Conservation (phyloP, 2,113 vertebrate species). For the Eonycteris spelaea region DNA sequence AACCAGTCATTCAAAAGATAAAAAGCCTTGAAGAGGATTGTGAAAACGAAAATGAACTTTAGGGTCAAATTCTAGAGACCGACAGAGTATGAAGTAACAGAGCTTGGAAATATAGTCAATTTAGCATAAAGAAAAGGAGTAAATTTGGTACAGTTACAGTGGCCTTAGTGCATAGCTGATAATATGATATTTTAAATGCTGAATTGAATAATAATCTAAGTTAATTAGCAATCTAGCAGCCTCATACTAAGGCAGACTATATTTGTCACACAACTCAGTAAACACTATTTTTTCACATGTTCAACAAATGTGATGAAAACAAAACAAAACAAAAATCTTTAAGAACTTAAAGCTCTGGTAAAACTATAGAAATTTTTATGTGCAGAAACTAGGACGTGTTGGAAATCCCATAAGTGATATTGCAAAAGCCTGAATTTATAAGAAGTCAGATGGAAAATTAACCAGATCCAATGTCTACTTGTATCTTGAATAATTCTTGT, state of each 20-base stretch:
- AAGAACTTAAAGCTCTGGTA: not conserved
- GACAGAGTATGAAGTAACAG: not conserved
- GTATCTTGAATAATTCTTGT: not conserved
- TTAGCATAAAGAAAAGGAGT: not conserved
- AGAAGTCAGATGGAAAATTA: not conserved
- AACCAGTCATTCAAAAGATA: not conserved
- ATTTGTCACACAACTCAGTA: not conserved
- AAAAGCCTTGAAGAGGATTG: not conserved
- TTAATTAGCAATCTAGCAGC: not conserved
- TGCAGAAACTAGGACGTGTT: not conserved
- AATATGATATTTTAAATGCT: not conserved
- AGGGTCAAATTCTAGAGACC: not conserved
- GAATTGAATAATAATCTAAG: not conserved
- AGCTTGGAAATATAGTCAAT: not conserved
- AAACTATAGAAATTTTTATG: not conserved
- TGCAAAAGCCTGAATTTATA: slow-evolving; percentile 2
- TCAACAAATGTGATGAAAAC: not conserved
- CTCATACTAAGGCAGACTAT: not conserved
- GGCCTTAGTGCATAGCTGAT: not conserved
- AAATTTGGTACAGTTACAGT: not conserved
- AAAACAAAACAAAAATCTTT: not conserved
- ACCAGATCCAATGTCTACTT: not conserved
- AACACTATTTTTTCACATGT: not conserved
- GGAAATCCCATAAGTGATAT: not conserved
- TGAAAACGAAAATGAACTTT: not conserved